Evolutionary conservation across 2,888 invertebrate species (phyloP), one percentile per base, ranked within the genome.

Genomic region (Gandaritis pyraliata): DNA sequence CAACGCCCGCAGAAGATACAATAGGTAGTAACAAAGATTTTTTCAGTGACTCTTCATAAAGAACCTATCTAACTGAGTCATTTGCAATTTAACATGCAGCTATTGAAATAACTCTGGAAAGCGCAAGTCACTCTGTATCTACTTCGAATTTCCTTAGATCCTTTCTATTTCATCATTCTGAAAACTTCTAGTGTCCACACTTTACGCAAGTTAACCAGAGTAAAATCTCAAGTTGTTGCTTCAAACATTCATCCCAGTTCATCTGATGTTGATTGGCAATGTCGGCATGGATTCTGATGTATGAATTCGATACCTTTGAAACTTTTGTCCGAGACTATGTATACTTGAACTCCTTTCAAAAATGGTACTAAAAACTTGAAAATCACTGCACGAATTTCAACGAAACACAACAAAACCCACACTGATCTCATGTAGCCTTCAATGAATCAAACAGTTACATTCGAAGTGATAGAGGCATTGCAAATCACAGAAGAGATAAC

Each of bases 401-500:
- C 4, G 41, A 41, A 16, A 41, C 15, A 3, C 4, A 7, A 4
- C 33, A 33, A 33, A 8, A 8, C 8, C 10, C 33, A 8, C 33
- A 8, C 7, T 41, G 41, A 15, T 43, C 16, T 10, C 43, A 16
- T 16, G 2, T 16, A 2, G 16, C 16, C 15, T 41, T 8, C 8
- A 41, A 41, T 15, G 16, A 43, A 43, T 11, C 10, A 41, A 41
- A 41, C 13, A 43, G 43, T 43, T 43, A 43, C 1, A 8, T 41
- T 41, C 6, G 15, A 11, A 54, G 43, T 60, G 60, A 49, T 16
- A 60, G 38, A 55, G 55, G 11, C 45, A 29, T 16, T 46, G 1
- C 12, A n/a, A 46, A 29, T 47, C 38, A 54, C 36, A 55, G 60
- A 55, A 49, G 18, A 30, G 11, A 12, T 16, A 48, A 50, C 23